Evolutionary conservation across 2,888 invertebrate species (phyloP).

Genomic region (Chirona hameri): DNA sequence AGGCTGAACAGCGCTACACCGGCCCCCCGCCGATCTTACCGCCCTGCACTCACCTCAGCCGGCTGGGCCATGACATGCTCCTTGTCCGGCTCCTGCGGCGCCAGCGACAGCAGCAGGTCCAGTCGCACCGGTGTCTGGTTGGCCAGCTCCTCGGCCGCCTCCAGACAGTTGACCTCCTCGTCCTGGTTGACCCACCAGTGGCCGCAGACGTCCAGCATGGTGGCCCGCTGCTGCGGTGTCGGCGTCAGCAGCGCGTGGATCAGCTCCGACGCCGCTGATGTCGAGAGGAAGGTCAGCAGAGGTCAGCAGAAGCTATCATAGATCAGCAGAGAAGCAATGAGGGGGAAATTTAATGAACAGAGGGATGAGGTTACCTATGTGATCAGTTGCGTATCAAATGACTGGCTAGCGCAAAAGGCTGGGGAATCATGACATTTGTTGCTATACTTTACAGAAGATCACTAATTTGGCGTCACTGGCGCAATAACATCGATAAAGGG

Average conservation of each 20-base stretch:
- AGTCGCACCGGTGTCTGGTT: constrained; percentile 86
- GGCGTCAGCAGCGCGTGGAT: constrained; percentile 94
- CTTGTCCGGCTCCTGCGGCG: constrained; percentile 45
- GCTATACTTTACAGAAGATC: too few species aligned
- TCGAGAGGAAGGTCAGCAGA: constrained; percentile 55
- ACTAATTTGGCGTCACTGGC: too few species aligned
- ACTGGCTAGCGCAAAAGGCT: too few species aligned
- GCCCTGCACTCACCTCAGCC: constrained; percentile 26
- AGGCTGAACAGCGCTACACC: constrained; percentile 45
- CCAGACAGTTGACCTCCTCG: constrained; percentile 74
- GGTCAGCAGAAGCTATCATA: too few species aligned
- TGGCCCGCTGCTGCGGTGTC: constrained; percentile 80
- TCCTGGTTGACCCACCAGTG: constrained; percentile 96
- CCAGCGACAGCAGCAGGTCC: constrained; percentile 77
- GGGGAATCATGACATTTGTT: too few species aligned
- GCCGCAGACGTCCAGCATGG: constrained; percentile 88
- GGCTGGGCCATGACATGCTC: constrained; percentile 34
- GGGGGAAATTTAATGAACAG: too few species aligned
- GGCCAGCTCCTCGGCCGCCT: constrained; percentile 80
- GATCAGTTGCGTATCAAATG: too few species aligned
- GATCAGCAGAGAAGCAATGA: too few species aligned
- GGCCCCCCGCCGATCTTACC: constrained; percentile 57
- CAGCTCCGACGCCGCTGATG: constrained; percentile 82
- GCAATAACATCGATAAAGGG: too few species aligned
- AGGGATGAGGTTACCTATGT: too few species aligned